phyloP scores from a whole-genome alignment of 2,113 vertebrate species.

The Phrynocephalus versicolor region DNA sequence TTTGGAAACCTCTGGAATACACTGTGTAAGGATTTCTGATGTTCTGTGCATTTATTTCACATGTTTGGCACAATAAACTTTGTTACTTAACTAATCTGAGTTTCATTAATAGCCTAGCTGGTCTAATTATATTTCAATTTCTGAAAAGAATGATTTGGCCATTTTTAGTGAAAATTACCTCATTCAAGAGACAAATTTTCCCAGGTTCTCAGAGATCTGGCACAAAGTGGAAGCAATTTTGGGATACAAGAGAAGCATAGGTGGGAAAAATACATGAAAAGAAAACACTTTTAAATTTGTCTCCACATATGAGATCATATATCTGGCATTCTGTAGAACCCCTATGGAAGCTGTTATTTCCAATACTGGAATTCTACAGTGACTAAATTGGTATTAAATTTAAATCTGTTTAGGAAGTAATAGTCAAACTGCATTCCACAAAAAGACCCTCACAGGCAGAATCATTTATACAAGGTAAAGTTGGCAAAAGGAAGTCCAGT shows the following conservation, averaged over 20 bases:
- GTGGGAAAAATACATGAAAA: conserved; percentile 56
- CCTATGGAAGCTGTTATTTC: conserved; percentile 79
- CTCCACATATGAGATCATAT: conserved; percentile 80
- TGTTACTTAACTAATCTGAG: conserved; percentile 40
- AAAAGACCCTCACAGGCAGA: conserved; percentile 76
- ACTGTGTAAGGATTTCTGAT: conserved; percentile 21
- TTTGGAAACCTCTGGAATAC: conserved; percentile 14
- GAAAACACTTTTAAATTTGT: conserved; percentile 79
- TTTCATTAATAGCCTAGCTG: conserved; percentile 32
- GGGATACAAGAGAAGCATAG: conserved; percentile 68
- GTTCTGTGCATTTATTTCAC: conserved; percentile 13
- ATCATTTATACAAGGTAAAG: conserved; percentile 79
- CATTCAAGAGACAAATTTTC: conserved; percentile 36
- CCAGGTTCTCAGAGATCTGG: conserved; percentile 51
- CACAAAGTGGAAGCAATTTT: conserved; percentile 54
- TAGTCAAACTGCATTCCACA: conserved; percentile 77
- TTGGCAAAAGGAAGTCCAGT: conserved; percentile 76
- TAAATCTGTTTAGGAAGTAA: conserved; percentile 85
- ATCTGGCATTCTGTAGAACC: conserved; percentile 83
- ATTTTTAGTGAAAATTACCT: conserved; percentile 58
- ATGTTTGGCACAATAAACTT: conserved; percentile 52
- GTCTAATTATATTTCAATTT: conserved; percentile 24
- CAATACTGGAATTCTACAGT: conserved; percentile 76
- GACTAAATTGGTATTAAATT: conserved; percentile 80
- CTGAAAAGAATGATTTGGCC: conserved; percentile 23